These are phyloP conservation scores for Scrobipalpa atriplicella DNA, from an alignment of 2,888 invertebrate species.

Conservation along the genomic window DNA sequence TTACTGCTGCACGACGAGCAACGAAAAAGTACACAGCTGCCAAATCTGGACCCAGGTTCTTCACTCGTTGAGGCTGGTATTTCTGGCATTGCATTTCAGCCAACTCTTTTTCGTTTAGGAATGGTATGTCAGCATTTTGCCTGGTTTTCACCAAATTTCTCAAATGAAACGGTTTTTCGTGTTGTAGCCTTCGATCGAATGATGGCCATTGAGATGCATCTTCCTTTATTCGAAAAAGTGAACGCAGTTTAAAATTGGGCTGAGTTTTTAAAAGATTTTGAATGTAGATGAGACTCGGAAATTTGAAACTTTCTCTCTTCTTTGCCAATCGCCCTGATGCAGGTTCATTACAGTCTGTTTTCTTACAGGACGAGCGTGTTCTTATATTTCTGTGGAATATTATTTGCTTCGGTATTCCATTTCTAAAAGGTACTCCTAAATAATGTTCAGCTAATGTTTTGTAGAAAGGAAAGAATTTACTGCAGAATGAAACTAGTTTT, in stretches of 20 bases:
- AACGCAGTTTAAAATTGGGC: background rate
- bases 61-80: constrained; percentile 82
- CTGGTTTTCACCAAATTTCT: background rate
- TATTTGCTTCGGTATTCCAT: too few relatives aligned
- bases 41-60: constrained; percentile 89
- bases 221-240: background rate
- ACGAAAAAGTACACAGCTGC: constrained; percentile 94
- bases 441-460: too few relatives aligned
- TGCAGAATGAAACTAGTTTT: too few relatives aligned
- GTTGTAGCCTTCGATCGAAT: background rate
- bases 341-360: too few relatives aligned
- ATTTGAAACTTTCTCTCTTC: too few relatives aligned
- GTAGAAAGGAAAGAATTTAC: too few relatives aligned
- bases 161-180: background rate
- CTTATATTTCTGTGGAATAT: too few relatives aligned
- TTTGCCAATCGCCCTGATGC: too few relatives aligned
- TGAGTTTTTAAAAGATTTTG: background rate
- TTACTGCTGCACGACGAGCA: constrained; percentile 88
- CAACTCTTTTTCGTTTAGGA: background rate
- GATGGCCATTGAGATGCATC: background rate
- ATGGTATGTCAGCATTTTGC: background rate
- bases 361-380: too few relatives aligned
- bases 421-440: too few relatives aligned
- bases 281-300: background rate
- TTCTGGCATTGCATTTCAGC: constrained; percentile 78